Percentiles rank a stretch among this genome's conserved stretches.
phyloP scores from a whole-genome alignment of 2,888 invertebrate genomes.

The Thalpophila matura region DNA sequence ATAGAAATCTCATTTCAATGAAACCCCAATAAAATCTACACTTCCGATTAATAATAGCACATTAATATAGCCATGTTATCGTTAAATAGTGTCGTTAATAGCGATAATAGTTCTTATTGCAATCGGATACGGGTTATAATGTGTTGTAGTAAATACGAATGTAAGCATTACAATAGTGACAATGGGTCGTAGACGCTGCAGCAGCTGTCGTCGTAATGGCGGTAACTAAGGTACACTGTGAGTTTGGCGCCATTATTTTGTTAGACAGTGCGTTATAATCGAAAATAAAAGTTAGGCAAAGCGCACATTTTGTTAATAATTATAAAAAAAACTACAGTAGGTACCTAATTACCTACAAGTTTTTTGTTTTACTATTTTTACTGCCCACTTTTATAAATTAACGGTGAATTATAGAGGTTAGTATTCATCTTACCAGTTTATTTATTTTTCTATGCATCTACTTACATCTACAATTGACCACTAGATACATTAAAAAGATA shows the following conservation, averaged over 20 bases:
- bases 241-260: conserved; percentile 64
- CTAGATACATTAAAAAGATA: conserved; percentile 29
- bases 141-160: conserved; percentile 56
- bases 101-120: conserved; percentile 50
- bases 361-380: too few relatives aligned
- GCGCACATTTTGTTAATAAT: not conserved
- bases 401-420: conserved; percentile 24
- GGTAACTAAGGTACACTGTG: conserved; percentile 44
- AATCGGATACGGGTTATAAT: conserved; percentile 58
- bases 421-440: conserved; percentile 19
- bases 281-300: not conserved
- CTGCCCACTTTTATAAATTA: too few relatives aligned
- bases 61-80: conserved; percentile 58
- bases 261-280: conserved; percentile 17
- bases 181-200: conserved; percentile 73
- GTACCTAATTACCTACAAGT: too few relatives aligned
- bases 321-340: not conserved
- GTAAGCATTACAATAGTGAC: conserved; percentile 66
- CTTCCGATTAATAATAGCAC: conserved; percentile 77
- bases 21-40: conserved; percentile 75
- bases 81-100: conserved; percentile 47
- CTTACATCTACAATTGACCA: conserved; percentile 8
- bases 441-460: conserved; percentile 43
- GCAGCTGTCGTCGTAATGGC: conserved; percentile 77
- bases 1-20: conserved; percentile 63